These are phyloP conservation scores for Arctia plantaginis DNA, from an alignment of 2,888 invertebrate species.

Conservation along the genomic window DNA sequence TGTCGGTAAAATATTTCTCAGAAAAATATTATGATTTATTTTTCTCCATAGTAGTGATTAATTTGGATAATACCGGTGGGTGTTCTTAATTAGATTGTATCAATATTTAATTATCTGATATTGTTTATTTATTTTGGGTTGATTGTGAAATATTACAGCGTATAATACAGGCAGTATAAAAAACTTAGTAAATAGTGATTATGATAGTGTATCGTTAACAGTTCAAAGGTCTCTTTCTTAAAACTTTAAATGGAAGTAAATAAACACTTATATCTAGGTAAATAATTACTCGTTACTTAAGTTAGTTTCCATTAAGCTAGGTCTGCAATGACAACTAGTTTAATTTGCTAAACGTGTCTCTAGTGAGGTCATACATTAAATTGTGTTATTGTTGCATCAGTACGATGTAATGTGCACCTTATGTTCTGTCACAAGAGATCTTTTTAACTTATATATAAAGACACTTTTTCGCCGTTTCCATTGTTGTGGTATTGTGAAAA, in stretches of 20 bases:
- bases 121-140: neutral
- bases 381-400: neutral
- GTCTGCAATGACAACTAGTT: conserved; percentile 19
- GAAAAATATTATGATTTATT: conserved; percentile 46
- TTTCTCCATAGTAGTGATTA: conserved; percentile 38
- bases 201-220: neutral
- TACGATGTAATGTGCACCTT: conserved; percentile 15
- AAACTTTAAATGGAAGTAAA: neutral
- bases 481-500: neutral
- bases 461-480: conserved; percentile 1
- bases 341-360: conserved; percentile 16
- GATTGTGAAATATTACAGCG: neutral
- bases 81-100: conserved; percentile 29
- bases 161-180: neutral
- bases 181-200: neutral
- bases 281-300: conserved; percentile 13
- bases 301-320: conserved; percentile 20
- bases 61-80: conserved; percentile 33
- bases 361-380: conserved; percentile 24
- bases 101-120: conserved; percentile 23
- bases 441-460: conserved; percentile 3
- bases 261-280: conserved; percentile 6
- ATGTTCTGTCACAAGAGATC: neutral
- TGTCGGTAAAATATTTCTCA: conserved; percentile 52
- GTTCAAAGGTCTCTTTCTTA: neutral